Evolutionary conservation across 2,888 invertebrate species (phyloP), one percentile per base, ranked within the genome.

Genomic region (Pegoplata infirma): DNA sequence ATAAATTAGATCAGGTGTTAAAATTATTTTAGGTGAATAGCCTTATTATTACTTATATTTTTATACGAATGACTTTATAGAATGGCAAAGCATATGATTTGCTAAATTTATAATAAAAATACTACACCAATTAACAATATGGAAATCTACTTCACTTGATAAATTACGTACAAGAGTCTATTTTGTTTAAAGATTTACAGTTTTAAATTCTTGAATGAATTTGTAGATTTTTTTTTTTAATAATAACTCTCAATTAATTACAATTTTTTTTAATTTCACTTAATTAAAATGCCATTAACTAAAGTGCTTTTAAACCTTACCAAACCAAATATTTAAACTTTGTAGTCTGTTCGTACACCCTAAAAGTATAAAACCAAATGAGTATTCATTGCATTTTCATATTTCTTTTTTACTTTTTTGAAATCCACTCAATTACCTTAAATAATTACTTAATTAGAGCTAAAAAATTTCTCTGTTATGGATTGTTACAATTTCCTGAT

Each of bases 381-480:
- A 19, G 36, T n/a, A 16, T 19, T 44, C 14, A 14, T 36, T 16
- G 23, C 44, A 59, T 59, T 46, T 59, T 17, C 17, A 63, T 55
- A 46, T 53, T 46, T 71, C 53, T 14, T 19, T 55, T 17, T 44
- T 51, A 59, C n/a, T n/a, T n/a, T n/a, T n/a, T n/a, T n/a, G 58
- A 53, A 44, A 44, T 12, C 23, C 40, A 59, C 66, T 59, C 36
- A 66, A 56, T 71, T 59, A 49, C 55, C 40, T 59, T 14, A 5
- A 66, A 71, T 71, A 76, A 67, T 67, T 67, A 67, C 64, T 67
- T 77, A 72, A 77, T 77, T 67, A 67, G 61, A 49, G 21, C 40
- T 40, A 16, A 32, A 4, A 58, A 40, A 10, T 40, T n/a, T n/a
- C 71, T 63, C 55, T 17, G 14, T 8, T 21, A n/a, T 40, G 47